Percentiles rank a stretch among this genome's conserved stretches.
Evolutionary conservation across 2,888 invertebrate genomes (phyloP).

Genomic region (Bibio marci): DNA sequence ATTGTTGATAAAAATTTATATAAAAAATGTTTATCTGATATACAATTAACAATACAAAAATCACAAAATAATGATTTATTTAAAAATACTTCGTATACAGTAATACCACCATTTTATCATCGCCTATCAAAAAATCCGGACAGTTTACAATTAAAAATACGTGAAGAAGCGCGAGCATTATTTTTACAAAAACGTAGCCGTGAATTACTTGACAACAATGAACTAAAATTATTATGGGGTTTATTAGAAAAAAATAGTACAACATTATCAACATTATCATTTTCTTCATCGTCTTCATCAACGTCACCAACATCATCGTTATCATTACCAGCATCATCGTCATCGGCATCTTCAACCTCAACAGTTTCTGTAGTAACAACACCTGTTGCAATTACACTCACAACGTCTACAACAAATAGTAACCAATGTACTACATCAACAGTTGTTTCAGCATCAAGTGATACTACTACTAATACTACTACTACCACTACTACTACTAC

Average conservation of each 20-base stretch:
- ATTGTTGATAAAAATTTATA: too few relatives aligned
- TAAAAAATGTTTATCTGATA: too few relatives aligned
- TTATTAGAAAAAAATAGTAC: slow-evolving; percentile 68
- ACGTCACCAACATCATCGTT: too few relatives aligned
- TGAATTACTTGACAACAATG: slow-evolving; percentile 71
- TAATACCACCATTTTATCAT: slow-evolving; percentile 59
- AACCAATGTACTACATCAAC: too few relatives aligned
- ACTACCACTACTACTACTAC: too few relatives aligned
- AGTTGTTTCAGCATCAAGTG: too few relatives aligned
- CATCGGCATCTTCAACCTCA: too few relatives aligned
- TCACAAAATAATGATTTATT: slow-evolving; percentile 11
- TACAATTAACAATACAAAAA: not conserved
- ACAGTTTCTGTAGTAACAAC: too few relatives aligned
- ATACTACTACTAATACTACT: slow-evolving; percentile 31
- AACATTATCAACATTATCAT: slow-evolving; percentile 32
- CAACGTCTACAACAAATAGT: too few relatives aligned
- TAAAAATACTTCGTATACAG: slow-evolving; percentile 26
- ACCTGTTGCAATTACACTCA: too few relatives aligned
- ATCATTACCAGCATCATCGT: too few relatives aligned
- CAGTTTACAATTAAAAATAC: slow-evolving; percentile 56
- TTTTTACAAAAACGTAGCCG: slow-evolving; percentile 73
- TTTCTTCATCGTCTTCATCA: too few relatives aligned
- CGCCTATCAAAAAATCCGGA: slow-evolving; percentile 64
- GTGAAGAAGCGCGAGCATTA: slow-evolving; percentile 77
- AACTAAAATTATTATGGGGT: slow-evolving; percentile 70